Evolutionary conservation across 2,888 invertebrate species (phyloP).

Genomic region (Stenodema calcarata): DNA sequence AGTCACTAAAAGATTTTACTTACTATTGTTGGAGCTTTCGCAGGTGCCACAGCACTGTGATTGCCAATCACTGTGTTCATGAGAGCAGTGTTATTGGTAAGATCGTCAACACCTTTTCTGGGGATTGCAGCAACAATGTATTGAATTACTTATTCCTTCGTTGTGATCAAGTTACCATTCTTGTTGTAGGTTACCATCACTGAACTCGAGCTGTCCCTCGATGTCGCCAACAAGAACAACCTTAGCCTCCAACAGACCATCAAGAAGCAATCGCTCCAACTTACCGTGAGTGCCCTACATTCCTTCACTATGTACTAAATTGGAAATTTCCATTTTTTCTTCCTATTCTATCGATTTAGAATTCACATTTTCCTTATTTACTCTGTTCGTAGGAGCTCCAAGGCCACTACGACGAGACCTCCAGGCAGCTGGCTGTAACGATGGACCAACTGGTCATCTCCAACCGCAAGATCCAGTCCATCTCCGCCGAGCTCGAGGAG

Average conservation of each 20-base stretch:
- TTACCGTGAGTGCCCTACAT: constrained; percentile 67
- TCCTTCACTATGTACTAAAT: neutral
- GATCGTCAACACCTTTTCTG: too few species aligned
- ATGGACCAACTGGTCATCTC: constrained; percentile 91
- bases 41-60: too few species aligned
- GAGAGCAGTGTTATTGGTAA: too few species aligned
- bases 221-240: constrained; percentile 98
- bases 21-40: too few species aligned
- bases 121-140: too few species aligned
- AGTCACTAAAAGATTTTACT: constrained; percentile 63
- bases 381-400: constrained; percentile 81
- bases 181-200: constrained; percentile 69
- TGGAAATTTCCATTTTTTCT: too few species aligned
- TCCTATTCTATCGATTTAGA: too few species aligned
- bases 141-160: too few species aligned
- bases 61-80: too few species aligned
- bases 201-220: constrained; percentile 94
- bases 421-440: constrained; percentile 93
- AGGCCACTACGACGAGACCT: constrained; percentile 94
- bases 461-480: constrained; percentile 87
- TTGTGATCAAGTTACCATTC: neutral
- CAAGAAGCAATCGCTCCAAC: constrained; percentile 94
- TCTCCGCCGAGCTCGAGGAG: constrained; percentile 96
- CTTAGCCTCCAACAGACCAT: constrained; percentile 96
- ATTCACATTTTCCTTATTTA: too few species aligned